Evolutionary conservation across 1,140 invertebrate species (phyloP).

Genomic region (Drosophila willistoni): DNA sequence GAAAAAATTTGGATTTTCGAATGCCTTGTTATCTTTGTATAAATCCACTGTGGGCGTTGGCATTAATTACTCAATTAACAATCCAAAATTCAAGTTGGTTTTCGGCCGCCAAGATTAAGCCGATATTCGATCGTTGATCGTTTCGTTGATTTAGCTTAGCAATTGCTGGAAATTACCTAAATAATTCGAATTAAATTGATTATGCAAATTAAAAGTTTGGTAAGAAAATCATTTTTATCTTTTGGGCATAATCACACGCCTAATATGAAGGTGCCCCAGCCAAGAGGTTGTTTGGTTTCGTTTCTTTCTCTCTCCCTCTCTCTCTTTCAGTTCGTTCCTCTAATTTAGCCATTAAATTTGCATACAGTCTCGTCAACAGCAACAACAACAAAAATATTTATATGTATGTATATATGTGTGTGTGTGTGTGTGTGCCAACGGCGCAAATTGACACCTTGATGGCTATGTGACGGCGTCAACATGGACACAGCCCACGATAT

Average conservation of each 20-base stretch:
- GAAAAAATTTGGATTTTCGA: not conserved
- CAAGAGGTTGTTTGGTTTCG: constrained; percentile 16
- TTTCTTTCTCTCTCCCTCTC: constrained; percentile 27
- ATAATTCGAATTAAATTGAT: constrained; percentile 68
- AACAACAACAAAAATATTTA: constrained; percentile 21
- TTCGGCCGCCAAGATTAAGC: constrained; percentile 3
- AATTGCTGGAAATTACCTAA: constrained; percentile 59
- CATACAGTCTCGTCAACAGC: constrained; percentile 52
- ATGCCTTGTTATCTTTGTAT: constrained; percentile 25
- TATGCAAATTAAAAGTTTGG: constrained; percentile 61
- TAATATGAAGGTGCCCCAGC: constrained; percentile 51
- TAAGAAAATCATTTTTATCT: constrained; percentile 46
- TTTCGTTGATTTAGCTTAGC: constrained; percentile 13
- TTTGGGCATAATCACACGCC: constrained; percentile 60
- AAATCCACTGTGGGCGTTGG: constrained; percentile 60
- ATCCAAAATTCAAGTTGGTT: constrained; percentile 18
- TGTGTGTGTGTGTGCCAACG: constrained; percentile 51
- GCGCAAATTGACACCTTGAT: constrained; percentile 75
- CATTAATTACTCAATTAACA: constrained; percentile 80
- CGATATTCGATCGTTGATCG: not conserved
- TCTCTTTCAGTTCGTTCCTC: constrained; percentile 49
- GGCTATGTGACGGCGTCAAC: constrained; percentile 37
- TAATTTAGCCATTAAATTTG: constrained; percentile 82
- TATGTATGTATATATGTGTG: constrained; percentile 33
- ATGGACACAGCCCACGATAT: constrained; percentile 3